Base-by-base conservation (phyloP, 2,888 invertebrate species). In the Pollenia amentaria region DNA sequence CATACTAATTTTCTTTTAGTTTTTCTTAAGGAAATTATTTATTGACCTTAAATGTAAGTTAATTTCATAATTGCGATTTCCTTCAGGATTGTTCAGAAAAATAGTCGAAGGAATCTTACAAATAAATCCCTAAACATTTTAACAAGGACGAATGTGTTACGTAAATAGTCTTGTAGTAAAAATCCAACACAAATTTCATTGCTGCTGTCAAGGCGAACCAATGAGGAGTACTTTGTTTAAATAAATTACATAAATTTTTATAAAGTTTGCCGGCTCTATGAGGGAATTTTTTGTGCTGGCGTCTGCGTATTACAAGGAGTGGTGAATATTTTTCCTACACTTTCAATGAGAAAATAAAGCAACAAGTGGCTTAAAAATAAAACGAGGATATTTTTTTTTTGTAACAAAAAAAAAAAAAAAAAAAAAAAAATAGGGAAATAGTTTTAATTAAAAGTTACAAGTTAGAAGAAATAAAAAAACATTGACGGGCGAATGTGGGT, bases 361-460 rank as follows among this genome's bases (percentile, higher is more conserved):
- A 86, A 86, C 85, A 86, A 46, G 85, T 86, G 82, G 46, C 14
- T 42, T 78, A 6, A 7, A 38, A 60, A 3, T 0, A 21, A 46
- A 78, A 65, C 16, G 3, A 42, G 53, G 14, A 60, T 12, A 65
- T 60, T 69, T 21, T 18, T 73, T 57, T 67, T 12, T 60, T 12
- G 0, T 29, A 38, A 38, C 6, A 38, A 21, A 21, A 53, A 72
- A 55, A 11, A 1, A 55, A 21, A 48, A 62, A 70, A 42, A 29
- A 72, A 29, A 10, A 11, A n/a, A 42, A 40, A 53, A 40, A 18
- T 8, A 14, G 9, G 44, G 3, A 18, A 8, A 44, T 44, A 72
- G 55, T 57, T 67, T 48, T 29, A 29, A 6, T 29, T 29, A 2
- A 29, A 29, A 2, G 3, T 29, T 29, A 29, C 29, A 29, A 29